Base-by-base conservation (phyloP, 2,888 invertebrate genomes). In the Ligdia adustata region DNA sequence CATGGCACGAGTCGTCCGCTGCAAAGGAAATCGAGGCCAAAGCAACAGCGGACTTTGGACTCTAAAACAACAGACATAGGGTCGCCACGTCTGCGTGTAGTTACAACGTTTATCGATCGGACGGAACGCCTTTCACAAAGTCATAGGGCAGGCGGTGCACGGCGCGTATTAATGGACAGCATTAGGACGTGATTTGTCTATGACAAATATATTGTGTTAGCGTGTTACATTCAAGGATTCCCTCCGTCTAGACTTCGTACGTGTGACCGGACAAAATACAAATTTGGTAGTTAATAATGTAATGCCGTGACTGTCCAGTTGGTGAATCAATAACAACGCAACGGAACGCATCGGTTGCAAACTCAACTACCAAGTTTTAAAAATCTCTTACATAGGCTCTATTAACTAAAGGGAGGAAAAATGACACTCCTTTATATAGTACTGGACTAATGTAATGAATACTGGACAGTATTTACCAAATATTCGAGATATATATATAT, bases 131-230 rank as follows among this genome's bases (percentile, higher is more conserved):
- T 50, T 50, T 45, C 44, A 40, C 45, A 35, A 41, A 50, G 44
- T 50, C 50, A 50, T 45, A 50, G 50, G 44, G 41, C 45, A 45
- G 41, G 44, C 44, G 31, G 29, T 39, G 43, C 49, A 40, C 26
- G 49, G 18, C 32, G 16, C 48, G 31, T 40, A 46, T 48, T 42
- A 33, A 49, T 49, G 42, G 33, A 43, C 48, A 39, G 24, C 33
- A 34, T 33, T 49, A 39, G 28, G 33, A 38, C 38, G 42, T 43
- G 42, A 43, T 49, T 43, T 49, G 48, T 49, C 48, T 34, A 42
- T 32, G 42, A 27, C 42, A 32, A 38, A 37, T 26, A 16, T 37
- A 37, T 35, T 40, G 37, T 40, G 37, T 42, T 37, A 35, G 31
- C 37, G 9, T 22, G 34, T 34, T 32, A 27, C 11, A 16, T 43